Conservation (phyloP, 2,888 invertebrate species). For the Epinotia demarniana region DNA sequence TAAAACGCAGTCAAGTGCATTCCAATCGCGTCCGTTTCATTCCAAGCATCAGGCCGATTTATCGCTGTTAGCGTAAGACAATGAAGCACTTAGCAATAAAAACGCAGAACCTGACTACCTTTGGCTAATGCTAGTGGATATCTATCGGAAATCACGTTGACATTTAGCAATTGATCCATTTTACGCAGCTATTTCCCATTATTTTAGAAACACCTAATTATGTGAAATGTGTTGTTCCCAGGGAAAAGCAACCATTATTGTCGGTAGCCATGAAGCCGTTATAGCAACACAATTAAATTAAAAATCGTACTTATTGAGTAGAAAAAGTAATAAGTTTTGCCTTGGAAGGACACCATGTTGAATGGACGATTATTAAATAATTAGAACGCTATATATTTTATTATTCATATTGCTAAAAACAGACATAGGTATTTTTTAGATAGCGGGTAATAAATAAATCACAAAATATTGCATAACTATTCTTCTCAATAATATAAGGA, state of each 20-base stretch:
- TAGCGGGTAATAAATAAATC: no score
- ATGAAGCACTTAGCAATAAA: constrained; percentile 4
- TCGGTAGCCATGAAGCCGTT: no score
- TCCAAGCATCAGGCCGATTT: not conserved
- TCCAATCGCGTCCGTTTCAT: not conserved
- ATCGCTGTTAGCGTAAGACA: constrained; percentile 9
- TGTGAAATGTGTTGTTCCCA: not conserved
- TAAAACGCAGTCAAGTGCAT: constrained; percentile 12
- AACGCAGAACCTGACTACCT: not conserved
- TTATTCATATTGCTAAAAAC: not conserved
- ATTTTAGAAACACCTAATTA: no score
- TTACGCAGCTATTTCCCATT: not conserved
- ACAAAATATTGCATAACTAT: no score
- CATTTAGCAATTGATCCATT: not conserved
- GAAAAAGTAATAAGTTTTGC: not conserved
- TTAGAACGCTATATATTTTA: no score
- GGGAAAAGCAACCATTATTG: not conserved
- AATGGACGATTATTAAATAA: not conserved
- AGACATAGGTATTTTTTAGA: no score
- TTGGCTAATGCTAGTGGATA: not conserved
- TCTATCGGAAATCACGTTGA: not conserved
- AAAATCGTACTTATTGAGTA: not conserved
- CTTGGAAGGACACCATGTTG: not conserved
- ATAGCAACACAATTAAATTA: not conserved
- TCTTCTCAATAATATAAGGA: no score